Percentiles rank a stretch among this genome's conserved stretches.
These are phyloP conservation scores for Micropoecilia bifurca DNA, from an alignment of 2,797 vertebrate species.

Conservation along the genomic window DNA sequence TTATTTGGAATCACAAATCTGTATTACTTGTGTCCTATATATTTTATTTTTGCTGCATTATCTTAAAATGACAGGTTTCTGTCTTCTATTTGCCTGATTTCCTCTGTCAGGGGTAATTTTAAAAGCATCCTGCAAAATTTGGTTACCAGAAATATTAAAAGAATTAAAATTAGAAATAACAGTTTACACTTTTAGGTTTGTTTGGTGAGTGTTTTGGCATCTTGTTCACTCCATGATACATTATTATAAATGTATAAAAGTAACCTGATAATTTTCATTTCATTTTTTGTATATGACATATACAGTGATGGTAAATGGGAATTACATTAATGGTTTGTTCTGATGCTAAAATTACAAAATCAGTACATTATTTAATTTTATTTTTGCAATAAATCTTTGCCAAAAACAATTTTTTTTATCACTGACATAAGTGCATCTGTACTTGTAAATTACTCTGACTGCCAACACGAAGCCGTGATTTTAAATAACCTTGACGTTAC, in stretches of 20 bases:
- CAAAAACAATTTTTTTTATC: no score
- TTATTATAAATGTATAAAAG: neutral
- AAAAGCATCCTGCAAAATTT: neutral
- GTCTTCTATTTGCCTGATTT: neutral
- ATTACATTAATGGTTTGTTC: neutral
- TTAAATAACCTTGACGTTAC: neutral
- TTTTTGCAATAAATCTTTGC: neutral
- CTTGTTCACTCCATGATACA: neutral
- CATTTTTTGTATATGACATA: neutral
- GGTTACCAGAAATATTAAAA: neutral
- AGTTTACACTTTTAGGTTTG: neutral
- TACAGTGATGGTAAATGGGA: neutral
- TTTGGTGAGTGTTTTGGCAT: neutral
- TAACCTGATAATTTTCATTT: neutral
- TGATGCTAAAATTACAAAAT: neutral
- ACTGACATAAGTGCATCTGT: neutral
- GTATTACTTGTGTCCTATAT: neutral
- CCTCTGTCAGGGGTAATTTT: neutral
- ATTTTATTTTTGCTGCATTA: neutral
- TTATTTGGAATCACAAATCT: neutral
- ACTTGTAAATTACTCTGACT: neutral
- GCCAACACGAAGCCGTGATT: neutral
- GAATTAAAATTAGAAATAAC: neutral
- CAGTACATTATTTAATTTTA: neutral
- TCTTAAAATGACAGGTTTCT: neutral